These are phyloP conservation scores for Volucella zonaria DNA, from an alignment of 2,888 invertebrate genomes.

Conservation along the genomic window DNA sequence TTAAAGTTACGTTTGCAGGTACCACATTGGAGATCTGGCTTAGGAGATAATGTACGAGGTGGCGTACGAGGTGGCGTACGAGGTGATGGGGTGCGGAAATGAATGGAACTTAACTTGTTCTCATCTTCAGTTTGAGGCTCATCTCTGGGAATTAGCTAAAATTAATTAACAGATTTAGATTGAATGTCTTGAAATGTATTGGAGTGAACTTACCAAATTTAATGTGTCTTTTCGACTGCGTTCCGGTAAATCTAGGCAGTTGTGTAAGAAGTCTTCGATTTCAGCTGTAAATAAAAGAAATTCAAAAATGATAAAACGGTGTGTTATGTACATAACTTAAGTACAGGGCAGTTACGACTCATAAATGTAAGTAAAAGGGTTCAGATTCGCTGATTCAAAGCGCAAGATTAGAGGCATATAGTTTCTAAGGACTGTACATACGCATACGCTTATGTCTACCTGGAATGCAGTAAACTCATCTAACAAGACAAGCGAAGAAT, in stretches of 20 bases:
- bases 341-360: too few species aligned
- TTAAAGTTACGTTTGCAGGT: slow-evolving; percentile 1
- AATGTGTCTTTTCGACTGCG: not conserved
- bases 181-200: not conserved
- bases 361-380: too few species aligned
- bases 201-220: not conserved
- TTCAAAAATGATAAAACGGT: too few species aligned
- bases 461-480: too few species aligned
- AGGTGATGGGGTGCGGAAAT: not conserved
- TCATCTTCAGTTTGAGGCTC: slow-evolving; percentile 23
- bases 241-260: not conserved
- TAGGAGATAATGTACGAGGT: not conserved
- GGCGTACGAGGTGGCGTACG: too few species aligned
- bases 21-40: not conserved
- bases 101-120: not conserved
- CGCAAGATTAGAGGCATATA: too few species aligned
- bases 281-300: not conserved
- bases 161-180: not conserved
- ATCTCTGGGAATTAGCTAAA: slow-evolving; percentile 19
- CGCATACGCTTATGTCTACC: too few species aligned
- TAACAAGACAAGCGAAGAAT: too few species aligned
- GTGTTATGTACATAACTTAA: too few species aligned
- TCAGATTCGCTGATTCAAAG: too few species aligned
- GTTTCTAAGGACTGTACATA: too few species aligned
- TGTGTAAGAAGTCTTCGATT: not conserved